A percentile compares a stretch with the other conserved stretches of the same genome.
phyloP scores from a whole-genome alignment of 2,888 invertebrate species.

The Calameuta idolon region DNA sequence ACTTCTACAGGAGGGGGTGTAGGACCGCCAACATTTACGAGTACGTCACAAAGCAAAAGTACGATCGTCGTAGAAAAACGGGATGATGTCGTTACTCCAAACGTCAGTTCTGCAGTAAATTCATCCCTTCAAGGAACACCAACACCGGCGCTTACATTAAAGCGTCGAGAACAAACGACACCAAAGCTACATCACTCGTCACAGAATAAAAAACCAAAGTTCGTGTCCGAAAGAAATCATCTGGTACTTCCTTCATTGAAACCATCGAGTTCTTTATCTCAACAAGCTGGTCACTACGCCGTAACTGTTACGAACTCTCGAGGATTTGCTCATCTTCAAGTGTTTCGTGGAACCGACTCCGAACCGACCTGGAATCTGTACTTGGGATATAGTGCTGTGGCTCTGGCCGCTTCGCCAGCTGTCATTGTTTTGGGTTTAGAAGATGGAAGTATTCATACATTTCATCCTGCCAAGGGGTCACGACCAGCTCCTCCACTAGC shows the following conservation, averaged over 20 bases:
- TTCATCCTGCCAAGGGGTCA: slow-evolving; percentile 60
- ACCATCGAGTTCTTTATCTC: slow-evolving; percentile 55
- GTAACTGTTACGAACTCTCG: slow-evolving; percentile 60
- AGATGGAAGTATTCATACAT: slow-evolving; percentile 61
- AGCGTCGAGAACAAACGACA: slow-evolving; percentile 54
- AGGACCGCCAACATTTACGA: slow-evolving; percentile 77
- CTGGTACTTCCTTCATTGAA: slow-evolving; percentile 58
- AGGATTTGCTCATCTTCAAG: slow-evolving; percentile 59
- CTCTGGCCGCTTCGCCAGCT: slow-evolving; percentile 61
- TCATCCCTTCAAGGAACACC: slow-evolving; percentile 37
- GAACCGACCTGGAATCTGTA: slow-evolving; percentile 62
- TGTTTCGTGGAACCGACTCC: slow-evolving; percentile 58
- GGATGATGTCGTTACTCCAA: slow-evolving; percentile 75
- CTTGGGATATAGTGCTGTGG: slow-evolving; percentile 61
- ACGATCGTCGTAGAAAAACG: slow-evolving; percentile 83
- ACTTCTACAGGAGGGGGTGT: slow-evolving; percentile 69
- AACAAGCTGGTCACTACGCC: slow-evolving; percentile 63
- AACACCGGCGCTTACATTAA: slow-evolving; percentile 49
- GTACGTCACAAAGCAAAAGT: slow-evolving; percentile 82
- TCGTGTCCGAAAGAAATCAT: slow-evolving; percentile 50
- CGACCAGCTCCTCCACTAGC: slow-evolving; percentile 59
- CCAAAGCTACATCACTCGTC: slow-evolving; percentile 38
- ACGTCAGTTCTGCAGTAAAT: slow-evolving; percentile 58
- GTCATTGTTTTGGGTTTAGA: slow-evolving; percentile 60
- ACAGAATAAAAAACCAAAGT: slow-evolving; percentile 53